These are phyloP conservation scores for Eugnorisma glareosa DNA, from an alignment of 2,888 invertebrate species.

Conservation along the genomic window DNA sequence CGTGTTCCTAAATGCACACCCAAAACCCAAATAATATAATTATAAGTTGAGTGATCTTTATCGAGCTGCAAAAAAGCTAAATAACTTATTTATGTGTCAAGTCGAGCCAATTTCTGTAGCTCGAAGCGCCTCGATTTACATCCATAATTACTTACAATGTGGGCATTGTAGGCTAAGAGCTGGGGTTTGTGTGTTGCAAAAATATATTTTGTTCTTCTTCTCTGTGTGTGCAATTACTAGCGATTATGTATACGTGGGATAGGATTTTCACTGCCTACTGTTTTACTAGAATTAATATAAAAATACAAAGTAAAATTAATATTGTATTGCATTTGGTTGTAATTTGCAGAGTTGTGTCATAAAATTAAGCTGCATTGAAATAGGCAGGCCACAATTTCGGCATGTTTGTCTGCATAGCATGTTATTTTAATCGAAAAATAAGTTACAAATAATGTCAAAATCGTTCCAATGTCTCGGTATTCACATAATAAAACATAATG, in stretches of 20 bases:
- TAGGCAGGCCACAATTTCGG: neutral
- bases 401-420: neutral
- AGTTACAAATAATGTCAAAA: neutral
- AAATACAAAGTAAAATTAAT: neutral
- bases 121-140: slow-evolving; percentile 74
- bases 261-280: too few species aligned
- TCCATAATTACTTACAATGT: slow-evolving; percentile 78
- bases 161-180: slow-evolving; percentile 76
- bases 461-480: neutral
- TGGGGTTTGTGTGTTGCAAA: slow-evolving; percentile 16
- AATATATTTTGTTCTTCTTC: slow-evolving; percentile 36
- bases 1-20: slow-evolving; percentile 23
- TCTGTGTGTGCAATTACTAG: slow-evolving; percentile 2
- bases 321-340: neutral
- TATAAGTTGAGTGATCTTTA: slow-evolving; percentile 44
- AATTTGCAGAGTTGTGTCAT: neutral
- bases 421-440: neutral
- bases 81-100: slow-evolving; percentile 66
- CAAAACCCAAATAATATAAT: slow-evolving; percentile 52
- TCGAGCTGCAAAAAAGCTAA: slow-evolving; percentile 43
- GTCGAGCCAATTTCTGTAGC: slow-evolving; percentile 58
- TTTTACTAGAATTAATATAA: neutral
- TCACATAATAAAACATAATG: neutral
- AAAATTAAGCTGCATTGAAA: neutral
- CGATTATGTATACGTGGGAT: neutral